phyloP scores from a whole-genome alignment of 2,888 invertebrate species.

The Acanthopleura granulata region DNA sequence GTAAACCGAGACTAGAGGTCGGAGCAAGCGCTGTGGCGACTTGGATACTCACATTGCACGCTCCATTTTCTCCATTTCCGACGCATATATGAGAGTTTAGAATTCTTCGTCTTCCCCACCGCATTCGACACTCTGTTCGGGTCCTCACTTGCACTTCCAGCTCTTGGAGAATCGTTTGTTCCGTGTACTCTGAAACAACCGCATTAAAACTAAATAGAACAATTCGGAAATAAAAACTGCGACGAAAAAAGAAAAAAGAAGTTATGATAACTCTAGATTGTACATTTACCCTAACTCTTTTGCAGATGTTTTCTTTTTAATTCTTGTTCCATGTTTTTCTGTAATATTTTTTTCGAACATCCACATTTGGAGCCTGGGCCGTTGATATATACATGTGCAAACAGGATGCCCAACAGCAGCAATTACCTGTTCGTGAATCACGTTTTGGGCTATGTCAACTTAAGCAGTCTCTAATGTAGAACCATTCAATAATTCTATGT shows the following conservation, averaged over 20 bases:
- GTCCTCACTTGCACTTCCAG: slow-evolving; percentile 38
- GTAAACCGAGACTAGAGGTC: no score
- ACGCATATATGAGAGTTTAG: slow-evolving; percentile 47
- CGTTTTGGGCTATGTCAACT: neutral
- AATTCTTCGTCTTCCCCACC: slow-evolving; percentile 46
- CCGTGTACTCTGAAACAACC: slow-evolving; percentile 29
- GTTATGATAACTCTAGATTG: no score
- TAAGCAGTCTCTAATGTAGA: neutral
- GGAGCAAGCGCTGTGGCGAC: no score
- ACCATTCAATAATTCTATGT: no score
- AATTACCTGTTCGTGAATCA: neutral
- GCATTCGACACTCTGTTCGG: slow-evolving; percentile 39
- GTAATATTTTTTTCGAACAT: no score
- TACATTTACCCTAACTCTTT: no score
- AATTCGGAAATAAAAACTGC: no score
- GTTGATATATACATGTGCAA: neutral
- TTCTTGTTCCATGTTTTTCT: no score
- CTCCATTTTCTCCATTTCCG: slow-evolving; percentile 43
- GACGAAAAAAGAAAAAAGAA: no score
- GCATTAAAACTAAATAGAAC: no score
- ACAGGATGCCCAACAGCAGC: neutral
- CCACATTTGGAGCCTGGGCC: no score
- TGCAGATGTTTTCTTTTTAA: no score
- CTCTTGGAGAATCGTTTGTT: slow-evolving; percentile 41
- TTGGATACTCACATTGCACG: slow-evolving; percentile 40